These are phyloP conservation scores for Cheilosia vulpina DNA, from an alignment of 2,888 invertebrate genomes.

Conservation along the genomic window DNA sequence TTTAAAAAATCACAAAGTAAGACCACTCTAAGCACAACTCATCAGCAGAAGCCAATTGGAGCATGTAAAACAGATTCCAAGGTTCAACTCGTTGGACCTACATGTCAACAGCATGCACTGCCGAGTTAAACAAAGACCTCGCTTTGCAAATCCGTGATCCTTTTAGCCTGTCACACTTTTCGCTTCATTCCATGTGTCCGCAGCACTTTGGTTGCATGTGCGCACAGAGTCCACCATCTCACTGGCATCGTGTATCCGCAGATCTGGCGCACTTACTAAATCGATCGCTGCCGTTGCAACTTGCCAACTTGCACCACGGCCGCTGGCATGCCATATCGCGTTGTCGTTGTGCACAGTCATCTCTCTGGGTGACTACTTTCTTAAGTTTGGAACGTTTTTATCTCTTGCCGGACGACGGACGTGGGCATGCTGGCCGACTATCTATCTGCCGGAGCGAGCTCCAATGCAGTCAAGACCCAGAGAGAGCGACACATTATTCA, in stretches of 20 bases:
- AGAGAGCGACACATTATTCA: slow-evolving; percentile 62
- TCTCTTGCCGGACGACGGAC: slow-evolving; percentile 46
- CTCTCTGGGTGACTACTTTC: slow-evolving; percentile 56
- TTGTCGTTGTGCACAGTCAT: too few relatives aligned
- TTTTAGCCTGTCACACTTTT: slow-evolving; percentile 49
- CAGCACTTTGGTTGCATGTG: slow-evolving; percentile 32
- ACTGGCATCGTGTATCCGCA: slow-evolving; percentile 24
- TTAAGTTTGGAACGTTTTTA: slow-evolving; percentile 63
- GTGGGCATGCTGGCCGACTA: slow-evolving; percentile 45
- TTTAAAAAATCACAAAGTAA: slow-evolving; percentile 16
- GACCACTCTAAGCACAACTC: slow-evolving; percentile 11
- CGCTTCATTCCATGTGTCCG: slow-evolving; percentile 19
- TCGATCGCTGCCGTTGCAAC: slow-evolving; percentile 52
- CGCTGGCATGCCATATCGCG: background rate
- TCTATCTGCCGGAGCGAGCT: slow-evolving; percentile 35
- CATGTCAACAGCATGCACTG: slow-evolving; percentile 42
- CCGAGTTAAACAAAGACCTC: slow-evolving; percentile 42
- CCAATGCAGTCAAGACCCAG: slow-evolving; percentile 26
- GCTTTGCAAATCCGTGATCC: slow-evolving; percentile 26
- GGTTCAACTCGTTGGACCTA: slow-evolving; percentile 36
- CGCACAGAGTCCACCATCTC: slow-evolving; percentile 11
- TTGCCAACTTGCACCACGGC: slow-evolving; percentile 12
- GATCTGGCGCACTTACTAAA: slow-evolving; percentile 56
- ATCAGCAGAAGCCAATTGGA: slow-evolving; percentile 42
- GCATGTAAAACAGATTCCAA: slow-evolving; percentile 43